Conservation (phyloP, 1,140 invertebrate species). For the Orius laevigatus region DNA sequence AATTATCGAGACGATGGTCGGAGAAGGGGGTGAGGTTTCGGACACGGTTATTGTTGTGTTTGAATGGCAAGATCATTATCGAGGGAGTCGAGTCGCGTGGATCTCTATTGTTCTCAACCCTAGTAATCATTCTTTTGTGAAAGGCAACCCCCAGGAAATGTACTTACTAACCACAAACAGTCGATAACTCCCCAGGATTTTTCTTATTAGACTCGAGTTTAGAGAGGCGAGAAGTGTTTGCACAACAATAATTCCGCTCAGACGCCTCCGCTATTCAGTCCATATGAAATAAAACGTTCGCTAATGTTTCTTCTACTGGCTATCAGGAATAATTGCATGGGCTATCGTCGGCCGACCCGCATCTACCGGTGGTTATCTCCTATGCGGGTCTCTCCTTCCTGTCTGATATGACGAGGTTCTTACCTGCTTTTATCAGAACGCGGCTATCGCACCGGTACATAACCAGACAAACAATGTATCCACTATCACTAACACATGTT, state of each 20-base stretch:
- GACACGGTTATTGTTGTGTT: constrained; percentile 11
- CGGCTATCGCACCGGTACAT: no score
- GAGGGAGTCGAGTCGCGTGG: constrained; percentile 9
- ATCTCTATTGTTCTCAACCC: constrained; percentile 8
- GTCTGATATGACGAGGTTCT: neutral
- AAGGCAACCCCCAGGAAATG: constrained; percentile 10
- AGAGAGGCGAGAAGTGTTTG: constrained; percentile 3
- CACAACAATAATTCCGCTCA: constrained; percentile 9
- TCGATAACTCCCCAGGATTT: constrained; percentile 9
- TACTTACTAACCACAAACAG: constrained; percentile 12
- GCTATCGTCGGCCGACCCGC: no score
- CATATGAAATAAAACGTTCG: neutral
- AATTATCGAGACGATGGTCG: constrained; percentile 8
- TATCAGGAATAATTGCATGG: no score
- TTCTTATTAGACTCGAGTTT: constrained; percentile 9
- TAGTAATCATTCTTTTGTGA: constrained; percentile 12
- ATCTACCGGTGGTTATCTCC: neutral
- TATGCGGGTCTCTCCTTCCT: constrained; percentile 2
- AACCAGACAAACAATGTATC: neutral
- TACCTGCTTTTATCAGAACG: constrained; percentile 1
- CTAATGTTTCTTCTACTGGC: neutral
- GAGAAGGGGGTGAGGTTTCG: neutral
- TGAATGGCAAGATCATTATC: constrained; percentile 12
- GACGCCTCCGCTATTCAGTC: constrained; percentile 9
- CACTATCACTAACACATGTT: constrained; percentile 8